A percentile compares a stretch with the other conserved stretches of the same genome.
Evolutionary conservation across 2,888 invertebrate genomes (phyloP).

Genomic region (Drosophila rubida): DNA sequence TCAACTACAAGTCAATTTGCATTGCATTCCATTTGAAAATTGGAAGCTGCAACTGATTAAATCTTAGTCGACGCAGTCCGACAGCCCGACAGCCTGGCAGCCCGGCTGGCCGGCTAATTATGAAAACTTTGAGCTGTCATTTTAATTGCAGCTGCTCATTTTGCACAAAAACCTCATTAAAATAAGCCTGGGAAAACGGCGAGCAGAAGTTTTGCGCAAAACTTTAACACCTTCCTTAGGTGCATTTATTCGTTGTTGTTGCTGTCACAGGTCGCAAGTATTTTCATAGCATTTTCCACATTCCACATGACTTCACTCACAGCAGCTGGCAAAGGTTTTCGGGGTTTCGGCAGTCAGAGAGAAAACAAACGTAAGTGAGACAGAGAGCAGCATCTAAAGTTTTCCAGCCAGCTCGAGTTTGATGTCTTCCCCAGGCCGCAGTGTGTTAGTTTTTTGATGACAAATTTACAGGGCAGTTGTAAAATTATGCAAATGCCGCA

Average conservation of each 20-base stretch:
- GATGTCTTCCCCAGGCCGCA: constrained; percentile 51
- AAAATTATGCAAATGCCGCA: constrained; percentile 64
- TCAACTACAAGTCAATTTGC: neutral
- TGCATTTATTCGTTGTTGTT: constrained; percentile 26
- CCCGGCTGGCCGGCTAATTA: constrained; percentile 43
- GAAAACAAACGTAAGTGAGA: too few relatives aligned
- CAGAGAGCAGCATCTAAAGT: constrained; percentile 38
- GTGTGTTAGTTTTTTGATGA: constrained; percentile 44
- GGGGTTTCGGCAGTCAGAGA: constrained; percentile 1
- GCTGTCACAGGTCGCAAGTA: constrained; percentile 7
- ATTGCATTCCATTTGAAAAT: constrained; percentile 2
- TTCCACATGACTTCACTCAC: constrained; percentile 62
- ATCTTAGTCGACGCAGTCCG: neutral
- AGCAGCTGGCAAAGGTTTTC: constrained; percentile 53
- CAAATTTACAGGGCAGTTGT: constrained; percentile 59
- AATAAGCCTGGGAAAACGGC: constrained; percentile 45
- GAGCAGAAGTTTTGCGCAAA: constrained; percentile 38
- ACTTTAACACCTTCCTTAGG: constrained; percentile 64
- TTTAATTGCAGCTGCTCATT: constrained; percentile 50
- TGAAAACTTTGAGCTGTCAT: constrained; percentile 41
- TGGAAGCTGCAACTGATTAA: constrained; percentile 2
- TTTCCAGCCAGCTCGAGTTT: constrained; percentile 40
- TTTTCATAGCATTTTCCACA: constrained; percentile 8
- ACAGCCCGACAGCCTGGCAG: neutral
- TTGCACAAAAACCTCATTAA: constrained; percentile 70